These are phyloP conservation scores for Otolemur garnettii DNA, from an alignment of 2,113 vertebrate species.

Conservation along the genomic window DNA sequence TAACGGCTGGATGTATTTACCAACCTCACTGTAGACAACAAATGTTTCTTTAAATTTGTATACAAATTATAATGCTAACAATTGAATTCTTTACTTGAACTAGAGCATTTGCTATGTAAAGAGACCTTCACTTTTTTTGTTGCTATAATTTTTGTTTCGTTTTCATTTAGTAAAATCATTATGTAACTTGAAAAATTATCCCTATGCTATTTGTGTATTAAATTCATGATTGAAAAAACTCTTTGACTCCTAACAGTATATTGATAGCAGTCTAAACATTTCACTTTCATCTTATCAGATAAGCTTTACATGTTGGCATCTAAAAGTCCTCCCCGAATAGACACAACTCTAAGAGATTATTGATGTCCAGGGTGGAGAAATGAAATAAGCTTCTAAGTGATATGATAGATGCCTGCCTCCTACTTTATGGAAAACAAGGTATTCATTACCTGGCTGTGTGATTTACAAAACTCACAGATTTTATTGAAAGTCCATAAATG, in stretches of 20 bases:
- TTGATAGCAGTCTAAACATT: not conserved
- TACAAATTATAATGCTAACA: not conserved
- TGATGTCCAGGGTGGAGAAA: slow-evolving; percentile 22
- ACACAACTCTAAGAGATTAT: slow-evolving; percentile 1
- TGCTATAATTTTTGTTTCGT: not conserved
- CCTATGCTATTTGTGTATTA: not conserved
- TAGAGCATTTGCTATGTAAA: not conserved
- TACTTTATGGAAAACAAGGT: not conserved
- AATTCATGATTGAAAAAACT: not conserved
- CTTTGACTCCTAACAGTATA: not conserved
- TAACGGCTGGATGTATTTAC: not conserved
- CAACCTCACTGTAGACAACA: not conserved
- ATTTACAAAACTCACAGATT: slow-evolving; percentile 55
- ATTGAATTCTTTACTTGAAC: not conserved
- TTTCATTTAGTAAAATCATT: not conserved
- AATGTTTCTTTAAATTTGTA: slow-evolving; percentile 23
- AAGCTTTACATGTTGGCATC: not conserved
- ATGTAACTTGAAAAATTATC: not conserved
- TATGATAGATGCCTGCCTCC: not conserved
- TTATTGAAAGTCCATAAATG: slow-evolving; percentile 53
- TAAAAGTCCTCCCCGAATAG: not conserved
- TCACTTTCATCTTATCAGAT: not conserved
- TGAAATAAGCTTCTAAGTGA: slow-evolving; percentile 17
- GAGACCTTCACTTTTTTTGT: not conserved
- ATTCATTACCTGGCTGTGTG: slow-evolving; percentile 36